phyloP scores from a whole-genome alignment of 2,888 invertebrate species.

The Pharmacophagus antenor region DNA sequence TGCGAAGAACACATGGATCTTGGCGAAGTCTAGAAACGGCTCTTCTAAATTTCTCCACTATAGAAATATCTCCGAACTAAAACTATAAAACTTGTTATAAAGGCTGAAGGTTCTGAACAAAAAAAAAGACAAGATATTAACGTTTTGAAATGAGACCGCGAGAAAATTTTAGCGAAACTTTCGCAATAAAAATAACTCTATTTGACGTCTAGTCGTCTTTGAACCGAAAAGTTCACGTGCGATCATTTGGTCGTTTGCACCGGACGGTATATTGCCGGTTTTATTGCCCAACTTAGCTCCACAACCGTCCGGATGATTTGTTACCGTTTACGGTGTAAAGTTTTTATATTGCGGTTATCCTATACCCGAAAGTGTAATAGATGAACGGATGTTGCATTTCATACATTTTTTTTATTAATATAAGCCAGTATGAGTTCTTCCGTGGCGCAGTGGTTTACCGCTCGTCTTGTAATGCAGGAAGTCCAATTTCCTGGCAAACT shows the following conservation, averaged over 20 bases:
- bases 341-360: conserved; percentile 37
- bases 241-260: conserved; percentile 53
- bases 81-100: conserved; percentile 1
- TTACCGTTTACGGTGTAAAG: conserved; percentile 46
- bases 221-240: conserved; percentile 42
- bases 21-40: not conserved
- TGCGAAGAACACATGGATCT: not conserved
- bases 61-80: not conserved
- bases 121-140: conserved; percentile 5
- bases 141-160: conserved; percentile 6
- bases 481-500: no score
- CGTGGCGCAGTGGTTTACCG: no score
- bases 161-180: conserved; percentile 17
- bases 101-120: not conserved
- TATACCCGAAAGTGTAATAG: conserved; percentile 1
- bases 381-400: not conserved
- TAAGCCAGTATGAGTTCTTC: no score
- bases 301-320: conserved; percentile 47
- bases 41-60: not conserved
- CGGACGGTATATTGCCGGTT: conserved; percentile 54
- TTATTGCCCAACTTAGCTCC: conserved; percentile 57
- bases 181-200: conserved; percentile 21
- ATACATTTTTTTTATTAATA: not conserved
- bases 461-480: no score
- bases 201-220: conserved; percentile 25